Evolutionary conservation across 2,888 invertebrate species (phyloP).

Genomic region (Protodeltote pygarga): DNA sequence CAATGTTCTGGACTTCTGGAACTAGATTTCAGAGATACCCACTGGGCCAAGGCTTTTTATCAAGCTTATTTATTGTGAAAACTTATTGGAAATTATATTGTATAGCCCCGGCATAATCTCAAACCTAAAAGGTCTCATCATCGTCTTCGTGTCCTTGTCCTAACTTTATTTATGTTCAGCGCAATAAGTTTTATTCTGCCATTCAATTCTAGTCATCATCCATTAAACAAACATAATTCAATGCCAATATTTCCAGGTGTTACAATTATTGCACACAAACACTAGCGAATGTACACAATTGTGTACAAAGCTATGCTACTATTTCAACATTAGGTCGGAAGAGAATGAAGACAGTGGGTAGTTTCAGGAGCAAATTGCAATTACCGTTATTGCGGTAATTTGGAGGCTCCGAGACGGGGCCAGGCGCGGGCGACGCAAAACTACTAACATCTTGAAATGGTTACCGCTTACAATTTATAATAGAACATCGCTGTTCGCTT

Average conservation of each 20-base stretch:
- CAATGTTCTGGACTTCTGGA: too few species aligned
- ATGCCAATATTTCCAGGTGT: constrained; percentile 7
- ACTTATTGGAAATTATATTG: too few species aligned
- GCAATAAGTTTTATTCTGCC: constrained; percentile 11
- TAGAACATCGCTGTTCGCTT: constrained; percentile 47
- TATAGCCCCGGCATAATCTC: too few species aligned
- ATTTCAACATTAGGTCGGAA: constrained; percentile 71
- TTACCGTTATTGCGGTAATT: constrained; percentile 82
- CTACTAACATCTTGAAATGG: constrained; percentile 53
- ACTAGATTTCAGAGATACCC: too few species aligned
- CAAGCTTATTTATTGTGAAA: too few species aligned
- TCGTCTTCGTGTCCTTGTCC: too few species aligned
- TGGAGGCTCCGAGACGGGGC: constrained; percentile 57
- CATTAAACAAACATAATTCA: background rate
- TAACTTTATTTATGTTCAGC: too few species aligned
- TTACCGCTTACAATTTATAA: constrained; percentile 61
- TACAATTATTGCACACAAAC: constrained; percentile 16
- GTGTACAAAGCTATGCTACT: constrained; percentile 44
- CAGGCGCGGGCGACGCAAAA: constrained; percentile 33
- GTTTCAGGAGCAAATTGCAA: constrained; percentile 79
- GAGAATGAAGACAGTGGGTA: constrained; percentile 74
- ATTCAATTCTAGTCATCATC: background rate
- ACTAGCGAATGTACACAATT: background rate
- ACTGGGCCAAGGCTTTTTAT: too few species aligned
- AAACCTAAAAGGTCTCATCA: too few species aligned